Evolutionary conservation across 2,113 vertebrate species (phyloP), one percentile per base, ranked within the genome.

Genomic region (Onychostoma macrolepis): DNA sequence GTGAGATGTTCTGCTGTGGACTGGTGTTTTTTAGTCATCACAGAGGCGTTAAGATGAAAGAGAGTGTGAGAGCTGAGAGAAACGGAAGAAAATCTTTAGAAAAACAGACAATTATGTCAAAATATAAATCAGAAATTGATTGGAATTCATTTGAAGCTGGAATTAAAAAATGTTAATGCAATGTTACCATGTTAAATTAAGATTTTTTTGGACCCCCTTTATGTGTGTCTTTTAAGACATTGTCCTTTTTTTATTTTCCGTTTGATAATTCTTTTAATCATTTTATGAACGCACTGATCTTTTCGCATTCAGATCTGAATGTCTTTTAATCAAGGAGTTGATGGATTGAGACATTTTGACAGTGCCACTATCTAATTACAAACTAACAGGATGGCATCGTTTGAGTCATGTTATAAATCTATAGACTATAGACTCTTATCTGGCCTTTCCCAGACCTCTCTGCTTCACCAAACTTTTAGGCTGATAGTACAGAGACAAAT

Each of bases 11-110:
- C 67, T 85, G 83, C 79, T n/a, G 36, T 75, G 75, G 69, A 77
- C 77, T 78, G 80, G 43, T 72, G 61, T 41, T 89, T 80, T 87
- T 87, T 87, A 87, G 88, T 85, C 84, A 86, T 79, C 84, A 83
- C 36, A 58, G 80, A 86, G 77, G 86, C 76, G 86, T 89, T 85
- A 87, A 30, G 83, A 87, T 63, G 71, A 86, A 48, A 65, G 84
- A 41, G 69, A 12, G 33, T 81, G 85, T 48, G 56, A 58, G 82
- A 81, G 30, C 63, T 45, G 28, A 84, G 74, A 67, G 45, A 72
- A 74, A 76, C 74, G 1, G n/a, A 75, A n/a, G 36, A 76, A 26
- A 76, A 76, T 45, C 74, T 48, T 48, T 21, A 71, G 30, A 71
- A 71, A 69, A 71, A 71, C 6, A 36, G 33, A 74, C 36, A 74